Conservation (phyloP, 2,113 vertebrate genomes). For the Petromus typicus region DNA sequence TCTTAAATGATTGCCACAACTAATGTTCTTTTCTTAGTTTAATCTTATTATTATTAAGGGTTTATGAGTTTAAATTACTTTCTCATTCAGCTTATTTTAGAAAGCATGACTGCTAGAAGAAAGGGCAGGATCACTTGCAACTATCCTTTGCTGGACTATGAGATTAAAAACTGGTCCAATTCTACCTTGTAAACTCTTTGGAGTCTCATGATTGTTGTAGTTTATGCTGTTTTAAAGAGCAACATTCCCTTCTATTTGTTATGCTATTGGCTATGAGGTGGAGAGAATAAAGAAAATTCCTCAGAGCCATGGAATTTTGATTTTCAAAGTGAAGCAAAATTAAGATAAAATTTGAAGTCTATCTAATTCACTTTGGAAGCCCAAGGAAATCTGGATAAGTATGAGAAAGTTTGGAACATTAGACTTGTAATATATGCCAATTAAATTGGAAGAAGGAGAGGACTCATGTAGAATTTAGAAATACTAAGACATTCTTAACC, state of each 20-base stretch:
- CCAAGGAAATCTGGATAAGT: constrained; percentile 37
- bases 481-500: background rate
- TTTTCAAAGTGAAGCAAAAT: constrained; percentile 58
- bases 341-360: constrained; percentile 52
- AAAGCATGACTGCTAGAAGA: background rate
- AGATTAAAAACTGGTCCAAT: constrained; percentile 10
- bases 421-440: constrained; percentile 20
- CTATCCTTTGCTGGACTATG: background rate
- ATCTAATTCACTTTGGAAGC: constrained; percentile 40
- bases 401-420: constrained; percentile 56
- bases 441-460: constrained; percentile 55
- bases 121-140: background rate
- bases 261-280: background rate
- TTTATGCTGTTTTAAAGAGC: constrained; percentile 9
- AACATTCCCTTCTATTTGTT: background rate
- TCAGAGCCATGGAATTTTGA: background rate
- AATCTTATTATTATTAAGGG: background rate
- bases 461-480: constrained; percentile 24
- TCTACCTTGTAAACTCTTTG: constrained; percentile 6
- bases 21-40: constrained; percentile 29
- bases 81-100: background rate
- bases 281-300: background rate
- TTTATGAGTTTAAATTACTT: constrained; percentile 10
- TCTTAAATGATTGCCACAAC: constrained; percentile 27
- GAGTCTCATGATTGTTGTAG: constrained; percentile 8